Conservation (phyloP, 2,797 vertebrate genomes). For the Muraenolepis orangiensis region DNA sequence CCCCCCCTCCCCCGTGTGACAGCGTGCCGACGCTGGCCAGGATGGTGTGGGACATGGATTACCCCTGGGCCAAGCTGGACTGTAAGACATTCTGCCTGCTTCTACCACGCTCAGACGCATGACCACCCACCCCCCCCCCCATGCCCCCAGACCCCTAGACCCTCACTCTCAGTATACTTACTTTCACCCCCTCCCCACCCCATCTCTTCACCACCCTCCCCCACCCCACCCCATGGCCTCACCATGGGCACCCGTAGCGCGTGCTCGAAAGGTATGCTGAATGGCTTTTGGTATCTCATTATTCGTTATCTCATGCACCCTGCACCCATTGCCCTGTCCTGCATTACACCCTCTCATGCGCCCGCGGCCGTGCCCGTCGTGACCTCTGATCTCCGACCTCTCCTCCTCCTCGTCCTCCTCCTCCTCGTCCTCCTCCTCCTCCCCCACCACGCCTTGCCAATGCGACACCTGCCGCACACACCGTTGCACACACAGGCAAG, state of each 20-base stretch:
- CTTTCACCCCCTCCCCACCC: slow-evolving; percentile 42
- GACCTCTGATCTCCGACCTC: too few species aligned
- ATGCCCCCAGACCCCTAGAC: slow-evolving; percentile 27
- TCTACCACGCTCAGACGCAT: slow-evolving; percentile 61
- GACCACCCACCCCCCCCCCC: slow-evolving; percentile 46
- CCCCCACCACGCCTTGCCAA: too few species aligned
- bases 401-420: too few species aligned
- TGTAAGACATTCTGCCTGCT: slow-evolving; percentile 67
- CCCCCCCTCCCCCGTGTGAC: too few species aligned
- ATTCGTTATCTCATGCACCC: slow-evolving; percentile 28
- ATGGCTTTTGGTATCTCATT: slow-evolving; percentile 9
- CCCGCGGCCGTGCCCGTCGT: too few species aligned
- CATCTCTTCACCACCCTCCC: slow-evolving; percentile 31
- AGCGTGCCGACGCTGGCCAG: slow-evolving; percentile 71
- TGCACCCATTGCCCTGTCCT: slow-evolving; percentile 11
- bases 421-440: too few species aligned
- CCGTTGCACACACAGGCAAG: too few species aligned
- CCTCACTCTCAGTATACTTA: too few species aligned
- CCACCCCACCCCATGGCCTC: too few species aligned
- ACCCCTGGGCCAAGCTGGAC: slow-evolving; percentile 71
- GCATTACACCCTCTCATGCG: slow-evolving; percentile 15
- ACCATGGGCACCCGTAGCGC: slow-evolving; percentile 8
- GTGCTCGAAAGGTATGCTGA: slow-evolving; percentile 25
- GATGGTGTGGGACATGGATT: slow-evolving; percentile 70
- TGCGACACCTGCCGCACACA: too few species aligned